A percentile compares a stretch with the other conserved stretches of the same genome.
These are phyloP conservation scores for Trichonephila clavipes DNA, from an alignment of 1,140 invertebrate species.

Conservation along the genomic window DNA sequence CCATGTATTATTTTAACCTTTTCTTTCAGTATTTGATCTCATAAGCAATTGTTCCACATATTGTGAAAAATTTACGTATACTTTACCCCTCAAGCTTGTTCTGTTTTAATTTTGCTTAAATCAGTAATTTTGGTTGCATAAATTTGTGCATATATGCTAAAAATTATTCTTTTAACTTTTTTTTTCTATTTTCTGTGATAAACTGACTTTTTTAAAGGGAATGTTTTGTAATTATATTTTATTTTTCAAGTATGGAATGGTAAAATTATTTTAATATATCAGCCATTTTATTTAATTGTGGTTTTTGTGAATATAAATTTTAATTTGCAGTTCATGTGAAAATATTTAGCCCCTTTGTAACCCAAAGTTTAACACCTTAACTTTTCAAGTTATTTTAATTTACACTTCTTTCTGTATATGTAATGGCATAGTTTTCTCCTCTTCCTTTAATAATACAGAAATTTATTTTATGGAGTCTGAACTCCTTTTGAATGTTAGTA, in stretches of 20 bases:
- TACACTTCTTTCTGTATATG: neutral
- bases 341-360: neutral
- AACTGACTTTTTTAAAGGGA: neutral
- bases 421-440: neutral
- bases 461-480: slow-evolving; percentile 35
- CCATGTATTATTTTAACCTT: slow-evolving; percentile 28
- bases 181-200: neutral
- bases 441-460: neutral
- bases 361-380: neutral
- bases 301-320: neutral
- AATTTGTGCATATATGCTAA: neutral
- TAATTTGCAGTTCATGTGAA: neutral
- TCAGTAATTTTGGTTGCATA: neutral
- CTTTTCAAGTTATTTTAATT: neutral
- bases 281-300: neutral
- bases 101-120: neutral
- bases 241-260: neutral
- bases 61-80: neutral
- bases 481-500: slow-evolving; percentile 62
- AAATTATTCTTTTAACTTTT: neutral
- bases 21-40: slow-evolving; percentile 58
- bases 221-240: neutral
- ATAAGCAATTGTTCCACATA: neutral
- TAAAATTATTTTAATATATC: neutral
- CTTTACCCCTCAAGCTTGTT: neutral